These are phyloP conservation scores for Odocoileus hemionus DNA, from an alignment of 2,113 vertebrate genomes.

Conservation along the genomic window DNA sequence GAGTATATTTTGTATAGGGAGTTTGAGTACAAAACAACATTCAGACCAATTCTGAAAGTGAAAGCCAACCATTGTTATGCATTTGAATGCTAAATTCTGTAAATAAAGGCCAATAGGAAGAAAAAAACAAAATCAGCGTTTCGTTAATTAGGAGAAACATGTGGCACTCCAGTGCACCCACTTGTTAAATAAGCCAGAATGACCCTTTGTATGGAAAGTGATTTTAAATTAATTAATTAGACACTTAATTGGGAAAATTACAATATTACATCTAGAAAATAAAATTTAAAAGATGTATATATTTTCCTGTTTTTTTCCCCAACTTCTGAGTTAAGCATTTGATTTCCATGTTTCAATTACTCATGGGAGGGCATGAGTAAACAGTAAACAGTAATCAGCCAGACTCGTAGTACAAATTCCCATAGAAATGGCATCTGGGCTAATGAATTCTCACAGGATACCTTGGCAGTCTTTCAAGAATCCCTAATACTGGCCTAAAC, in stretches of 20 bases:
- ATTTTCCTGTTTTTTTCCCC: not conserved
- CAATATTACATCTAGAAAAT: not conserved
- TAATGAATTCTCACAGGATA: not conserved
- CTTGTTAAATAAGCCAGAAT: not conserved
- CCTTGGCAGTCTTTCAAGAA: not conserved
- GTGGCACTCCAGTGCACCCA: not conserved
- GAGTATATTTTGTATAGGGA: not conserved
- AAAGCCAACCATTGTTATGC: not conserved
- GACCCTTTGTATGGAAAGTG: not conserved
- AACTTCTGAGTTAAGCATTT: not conserved
- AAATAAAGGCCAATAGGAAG: not conserved
- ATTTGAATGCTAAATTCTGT: not conserved
- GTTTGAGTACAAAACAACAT: not conserved
- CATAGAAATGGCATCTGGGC: not conserved
- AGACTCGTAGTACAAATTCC: not conserved
- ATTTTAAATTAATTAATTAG: not conserved
- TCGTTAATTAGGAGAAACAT: not conserved
- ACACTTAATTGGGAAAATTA: not conserved
- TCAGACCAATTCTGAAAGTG: not conserved
- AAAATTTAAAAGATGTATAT: not conserved
- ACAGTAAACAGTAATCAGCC: not conserved
- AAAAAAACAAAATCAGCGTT: not conserved
- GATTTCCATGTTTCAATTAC: not conserved
- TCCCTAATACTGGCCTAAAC: slow-evolving; percentile 2
- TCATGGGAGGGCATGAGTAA: not conserved